Base-by-base conservation (phyloP, 2,888 invertebrate genomes). In the Tinea pellionella region DNA sequence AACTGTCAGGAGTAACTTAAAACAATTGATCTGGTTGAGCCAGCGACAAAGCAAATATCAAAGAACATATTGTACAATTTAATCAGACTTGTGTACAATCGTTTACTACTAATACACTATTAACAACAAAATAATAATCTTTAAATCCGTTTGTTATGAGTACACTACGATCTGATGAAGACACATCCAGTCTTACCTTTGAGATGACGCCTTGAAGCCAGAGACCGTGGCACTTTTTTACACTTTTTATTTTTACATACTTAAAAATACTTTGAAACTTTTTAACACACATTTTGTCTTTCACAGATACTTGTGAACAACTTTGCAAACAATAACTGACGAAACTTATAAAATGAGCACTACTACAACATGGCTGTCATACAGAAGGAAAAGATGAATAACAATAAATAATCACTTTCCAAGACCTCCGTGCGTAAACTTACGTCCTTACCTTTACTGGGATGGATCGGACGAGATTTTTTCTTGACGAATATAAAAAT, bases 151-250 rank as follows among this genome's bases (percentile, higher is more conserved):
- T 32, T 57, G 57, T 57, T 57, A 57, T 29, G 15, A 57, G 57
- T 24, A 19, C 55, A 75, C 81, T 85, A 86, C 86, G 75, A 78
- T 80, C 79, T 80, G 82, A 80, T 85, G 78, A 78, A 86, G 85
- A 84, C 87, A 85, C 87, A 74, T 86, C 88, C 85, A 84, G 80
- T 83, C 88, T 88, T 88, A 88, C 88, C 88, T 88, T 84, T 69
- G 69, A 74, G 76, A 77, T 74, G 83, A 83, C 80, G 86, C 80
- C 85, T 80, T 79, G 86, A 81, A 77, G 85, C 78, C 83, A 83
- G 82, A 74, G 76, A 82, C 80, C 80, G 78, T 85, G 80, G 85
- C 88, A 88, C 88, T 88, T 88, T 78, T 74, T 68, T 78, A 80
- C 88, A 88, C 88, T 88, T 87, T 80, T 81, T 86, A 87, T 88